Evolutionary conservation across 1,140 invertebrate species (phyloP), one percentile per base, ranked within the genome.

Genomic region (Cryptotermes secundus): DNA sequence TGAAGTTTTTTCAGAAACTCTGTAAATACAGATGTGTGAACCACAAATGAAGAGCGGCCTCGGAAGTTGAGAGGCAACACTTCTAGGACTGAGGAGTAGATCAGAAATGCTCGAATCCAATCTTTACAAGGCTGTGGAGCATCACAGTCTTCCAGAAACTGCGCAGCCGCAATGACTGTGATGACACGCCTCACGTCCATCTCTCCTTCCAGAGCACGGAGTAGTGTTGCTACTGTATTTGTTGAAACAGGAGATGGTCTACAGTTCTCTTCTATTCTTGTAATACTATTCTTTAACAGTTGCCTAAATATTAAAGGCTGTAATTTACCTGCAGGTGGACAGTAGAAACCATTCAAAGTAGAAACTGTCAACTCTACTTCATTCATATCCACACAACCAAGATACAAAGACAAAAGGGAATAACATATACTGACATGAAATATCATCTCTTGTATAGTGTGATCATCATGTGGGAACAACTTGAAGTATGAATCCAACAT

Each of bases 361-460:
- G 79, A 84, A 59, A 79, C 38, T 10, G 35, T 80, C 2, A 82
- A 53, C 31, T 82, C 38, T 22, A 82, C 81, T 82, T 38, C 34
- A 35, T 59, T 82, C 35, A 36, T 31, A 36, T 72, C 49, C 24
- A 81, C 59, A 34, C 42, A 85, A 24, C 26, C 26, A n/a, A 45
- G 38, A 81, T 26, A 82, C n/a, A 31, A 85, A 38, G 0, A n/a
- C 42, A 82, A n/a, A 42, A 72, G 31, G 26, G 65, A 45, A 38
- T 35, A 84, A 35, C 36, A 36, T 14, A 84, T 82, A 35, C 81
- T 49, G 16, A 82, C 85, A 65, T 80, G 35, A 59, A 80, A 59
- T 49, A 49, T 16, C 59, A 85, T 3, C 34, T 24, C 26, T 31
- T 82, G 45, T 16, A 84, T 2, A 9, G 31, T 14, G 10, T 72